Percentiles rank a stretch among this genome's conserved stretches.
Conservation (phyloP, 2,113 vertebrate genomes). For the Syngnathus typhle region DNA sequence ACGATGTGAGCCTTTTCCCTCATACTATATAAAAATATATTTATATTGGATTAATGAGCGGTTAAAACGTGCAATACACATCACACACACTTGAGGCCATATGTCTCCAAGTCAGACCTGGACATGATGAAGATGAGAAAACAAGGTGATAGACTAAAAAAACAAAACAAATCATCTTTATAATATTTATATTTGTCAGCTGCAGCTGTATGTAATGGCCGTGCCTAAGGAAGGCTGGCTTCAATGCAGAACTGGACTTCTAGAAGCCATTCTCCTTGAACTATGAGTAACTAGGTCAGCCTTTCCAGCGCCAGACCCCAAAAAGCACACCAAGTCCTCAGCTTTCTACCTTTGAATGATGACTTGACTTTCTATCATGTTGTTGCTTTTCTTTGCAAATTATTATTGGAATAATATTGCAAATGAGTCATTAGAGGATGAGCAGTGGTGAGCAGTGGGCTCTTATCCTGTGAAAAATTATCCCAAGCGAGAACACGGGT, state of each 20-base stretch:
- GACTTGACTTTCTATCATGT: not conserved
- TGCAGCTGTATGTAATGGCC: not conserved
- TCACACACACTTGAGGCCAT: not conserved
- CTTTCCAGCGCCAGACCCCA: not conserved
- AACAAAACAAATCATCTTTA: not conserved
- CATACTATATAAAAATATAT: not conserved
- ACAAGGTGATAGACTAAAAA: not conserved
- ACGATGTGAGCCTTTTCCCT: not conserved
- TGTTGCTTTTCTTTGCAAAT: not conserved
- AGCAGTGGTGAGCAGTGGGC: slow-evolving; percentile 37
- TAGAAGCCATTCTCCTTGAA: no score
- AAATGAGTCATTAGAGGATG: slow-evolving; percentile 17
- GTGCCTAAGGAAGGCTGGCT: not conserved
- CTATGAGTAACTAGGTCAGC: not conserved
- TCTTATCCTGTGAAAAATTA: slow-evolving; percentile 26
- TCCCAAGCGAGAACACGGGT: slow-evolving; percentile 21
- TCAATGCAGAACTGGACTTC: not conserved
- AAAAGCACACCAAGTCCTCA: not conserved
- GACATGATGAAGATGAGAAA: not conserved
- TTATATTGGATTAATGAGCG: not conserved
- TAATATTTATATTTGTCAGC: not conserved
- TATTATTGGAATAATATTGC: not conserved
- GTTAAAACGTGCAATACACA: not conserved
- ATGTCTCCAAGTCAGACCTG: not conserved
- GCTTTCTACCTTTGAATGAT: not conserved